Conservation (phyloP, 2,888 invertebrate genomes). For the Lissocephala sabroskyi region DNA sequence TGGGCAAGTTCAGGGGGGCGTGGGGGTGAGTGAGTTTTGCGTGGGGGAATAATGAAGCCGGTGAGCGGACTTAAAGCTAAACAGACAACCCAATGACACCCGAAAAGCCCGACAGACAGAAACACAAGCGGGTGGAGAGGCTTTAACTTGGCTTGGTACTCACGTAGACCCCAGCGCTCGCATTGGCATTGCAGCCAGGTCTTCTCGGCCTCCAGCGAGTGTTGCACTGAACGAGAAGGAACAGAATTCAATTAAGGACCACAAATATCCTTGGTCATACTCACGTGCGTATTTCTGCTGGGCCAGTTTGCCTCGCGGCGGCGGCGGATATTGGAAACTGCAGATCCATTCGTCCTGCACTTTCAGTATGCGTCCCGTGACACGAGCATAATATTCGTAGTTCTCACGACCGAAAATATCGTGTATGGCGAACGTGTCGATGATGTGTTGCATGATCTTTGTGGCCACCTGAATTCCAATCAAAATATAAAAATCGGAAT, state of each 20-base stretch:
- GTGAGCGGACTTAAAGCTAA: slow-evolving; percentile 12
- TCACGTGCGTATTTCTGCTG: slow-evolving; percentile 81
- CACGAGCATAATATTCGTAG: slow-evolving; percentile 96
- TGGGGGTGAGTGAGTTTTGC: slow-evolving; percentile 4
- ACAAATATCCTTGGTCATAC: slow-evolving; percentile 61
- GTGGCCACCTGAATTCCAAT: slow-evolving; percentile 84
- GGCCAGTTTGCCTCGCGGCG: slow-evolving; percentile 77
- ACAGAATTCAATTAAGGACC: not conserved
- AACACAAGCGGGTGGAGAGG: slow-evolving; percentile 6
- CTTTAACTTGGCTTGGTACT: slow-evolving; percentile 39
- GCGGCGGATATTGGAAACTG: slow-evolving; percentile 91
- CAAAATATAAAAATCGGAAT: not conserved
- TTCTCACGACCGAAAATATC: slow-evolving; percentile 95
- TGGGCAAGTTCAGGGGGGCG: slow-evolving; percentile 8
- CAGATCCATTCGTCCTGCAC: slow-evolving; percentile 97
- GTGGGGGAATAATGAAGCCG: slow-evolving; percentile 1
- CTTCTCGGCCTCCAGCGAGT: slow-evolving; percentile 90
- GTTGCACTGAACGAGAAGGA: slow-evolving; percentile 77
- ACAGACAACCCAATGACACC: slow-evolving; percentile 17
- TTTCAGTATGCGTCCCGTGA: slow-evolving; percentile 92
- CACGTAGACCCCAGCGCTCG: slow-evolving; percentile 84
- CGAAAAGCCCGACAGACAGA: slow-evolving; percentile 28
- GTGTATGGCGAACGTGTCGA: slow-evolving; percentile 96
- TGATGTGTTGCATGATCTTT: slow-evolving; percentile 95
- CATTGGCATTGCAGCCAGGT: slow-evolving; percentile 93